Conservation (phyloP, 2,888 invertebrate species). For the Bibio marci region DNA sequence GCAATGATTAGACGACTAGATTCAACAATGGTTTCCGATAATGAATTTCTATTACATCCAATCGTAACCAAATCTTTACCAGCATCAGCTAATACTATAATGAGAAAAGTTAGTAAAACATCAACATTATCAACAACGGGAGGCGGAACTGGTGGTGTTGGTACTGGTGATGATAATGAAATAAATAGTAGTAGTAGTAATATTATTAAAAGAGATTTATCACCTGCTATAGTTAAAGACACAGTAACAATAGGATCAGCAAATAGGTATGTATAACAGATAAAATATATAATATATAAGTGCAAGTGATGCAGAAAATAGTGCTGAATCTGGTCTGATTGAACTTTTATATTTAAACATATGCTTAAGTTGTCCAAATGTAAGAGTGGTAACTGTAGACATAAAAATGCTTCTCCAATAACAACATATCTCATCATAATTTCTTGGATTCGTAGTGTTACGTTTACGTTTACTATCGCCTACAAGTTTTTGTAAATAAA, state of each 20-base stretch:
- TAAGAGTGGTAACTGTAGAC: too few relatives aligned
- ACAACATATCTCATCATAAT: too few relatives aligned
- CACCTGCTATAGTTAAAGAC: slow-evolving; percentile 25
- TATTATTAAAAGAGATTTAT: slow-evolving; percentile 16
- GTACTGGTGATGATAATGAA: slow-evolving; percentile 1
- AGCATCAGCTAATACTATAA: too few relatives aligned
- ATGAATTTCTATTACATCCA: too few relatives aligned
- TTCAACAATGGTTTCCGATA: too few relatives aligned
- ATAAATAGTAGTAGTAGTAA: slow-evolving; percentile 1
- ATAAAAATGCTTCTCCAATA: too few relatives aligned
- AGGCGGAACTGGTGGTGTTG: not conserved
- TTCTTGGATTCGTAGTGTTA: too few relatives aligned
- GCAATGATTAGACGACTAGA: too few relatives aligned
- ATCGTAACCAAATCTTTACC: too few relatives aligned
- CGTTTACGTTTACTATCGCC: not conserved
- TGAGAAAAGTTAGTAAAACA: not conserved
- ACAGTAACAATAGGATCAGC: slow-evolving; percentile 25
- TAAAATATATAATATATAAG: too few relatives aligned
- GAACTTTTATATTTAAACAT: too few relatives aligned
- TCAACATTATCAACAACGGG: slow-evolving; percentile 1
- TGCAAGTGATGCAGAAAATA: not conserved
- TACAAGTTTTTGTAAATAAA: not conserved
- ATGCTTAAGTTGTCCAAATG: too few relatives aligned
- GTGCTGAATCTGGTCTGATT: not conserved
- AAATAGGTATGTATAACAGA: slow-evolving; percentile 21